These are phyloP conservation scores for Capromys pilorides DNA, from an alignment of 2,797 vertebrate species.

Conservation along the genomic window DNA sequence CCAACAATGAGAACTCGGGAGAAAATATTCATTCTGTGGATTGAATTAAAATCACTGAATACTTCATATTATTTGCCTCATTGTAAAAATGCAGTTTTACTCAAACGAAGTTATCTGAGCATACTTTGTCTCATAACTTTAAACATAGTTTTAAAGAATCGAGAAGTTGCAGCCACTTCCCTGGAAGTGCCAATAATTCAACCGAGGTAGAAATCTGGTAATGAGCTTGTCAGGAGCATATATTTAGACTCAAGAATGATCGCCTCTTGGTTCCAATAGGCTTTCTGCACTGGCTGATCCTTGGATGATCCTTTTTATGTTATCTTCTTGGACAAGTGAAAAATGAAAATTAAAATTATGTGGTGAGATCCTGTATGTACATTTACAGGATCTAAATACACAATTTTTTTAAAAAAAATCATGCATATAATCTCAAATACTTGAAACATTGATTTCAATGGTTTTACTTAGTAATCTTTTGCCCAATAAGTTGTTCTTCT, in stretches of 20 bases:
- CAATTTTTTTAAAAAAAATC: background rate
- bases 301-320: constrained; percentile 40
- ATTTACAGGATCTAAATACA: no score
- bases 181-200: background rate
- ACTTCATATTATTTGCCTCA: background rate
- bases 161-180: constrained; percentile 56
- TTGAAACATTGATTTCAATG: background rate
- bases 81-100: constrained; percentile 30
- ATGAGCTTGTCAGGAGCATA: background rate
- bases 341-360: background rate
- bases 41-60: constrained; percentile 38
- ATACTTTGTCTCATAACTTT: constrained; percentile 51
- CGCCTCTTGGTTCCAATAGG: background rate
- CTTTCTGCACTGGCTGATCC: constrained; percentile 15
- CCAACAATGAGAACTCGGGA: constrained; percentile 37
- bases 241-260: background rate
- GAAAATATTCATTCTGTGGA: constrained; percentile 40
- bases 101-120: constrained; percentile 41
- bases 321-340: background rate
- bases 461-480: constrained; percentile 30
- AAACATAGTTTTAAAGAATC: constrained; percentile 52
- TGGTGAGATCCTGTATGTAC: no score
- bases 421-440: background rate
- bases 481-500: constrained; percentile 13
- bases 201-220: background rate